These are phyloP conservation scores for Ctenoplectra terminalis DNA, from an alignment of 1,140 invertebrate genomes.

Conservation along the genomic window DNA sequence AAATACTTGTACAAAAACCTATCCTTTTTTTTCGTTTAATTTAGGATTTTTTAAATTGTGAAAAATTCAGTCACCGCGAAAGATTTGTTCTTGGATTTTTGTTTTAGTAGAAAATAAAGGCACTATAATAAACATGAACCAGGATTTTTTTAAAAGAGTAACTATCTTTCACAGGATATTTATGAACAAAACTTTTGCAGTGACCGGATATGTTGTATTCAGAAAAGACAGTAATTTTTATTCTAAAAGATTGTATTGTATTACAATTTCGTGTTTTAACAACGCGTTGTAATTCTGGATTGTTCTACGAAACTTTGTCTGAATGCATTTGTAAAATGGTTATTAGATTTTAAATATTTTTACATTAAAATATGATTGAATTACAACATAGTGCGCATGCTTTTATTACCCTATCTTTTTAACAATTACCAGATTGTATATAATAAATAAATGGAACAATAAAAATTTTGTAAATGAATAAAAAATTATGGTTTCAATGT, in stretches of 20 bases:
- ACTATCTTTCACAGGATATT: neutral
- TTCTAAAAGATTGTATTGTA: neutral
- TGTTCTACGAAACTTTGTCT: neutral
- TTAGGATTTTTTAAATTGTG: neutral
- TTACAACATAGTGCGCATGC: neutral
- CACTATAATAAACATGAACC: neutral
- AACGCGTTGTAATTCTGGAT: neutral
- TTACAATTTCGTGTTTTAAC: neutral
- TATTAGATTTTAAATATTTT: conserved; percentile 29
- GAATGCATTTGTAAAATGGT: conserved; percentile 11
- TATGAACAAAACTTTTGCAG: neutral
- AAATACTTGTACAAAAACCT: neutral
- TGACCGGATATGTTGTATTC: neutral
- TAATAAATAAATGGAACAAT: too few species aligned
- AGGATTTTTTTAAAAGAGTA: neutral
- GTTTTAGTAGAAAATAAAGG: too few species aligned
- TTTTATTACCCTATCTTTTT: neutral
- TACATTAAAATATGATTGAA: conserved; percentile 24
- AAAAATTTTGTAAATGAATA: too few species aligned
- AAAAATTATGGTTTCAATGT: too few species aligned
- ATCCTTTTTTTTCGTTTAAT: neutral
- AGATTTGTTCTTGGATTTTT: neutral
- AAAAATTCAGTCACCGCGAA: neutral
- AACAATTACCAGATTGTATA: too few species aligned
- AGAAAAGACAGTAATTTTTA: neutral